A percentile compares a stretch with the other conserved stretches of the same genome.
Evolutionary conservation across 2,888 invertebrate genomes (phyloP).

Genomic region (Drosophila atroscutellata): DNA sequence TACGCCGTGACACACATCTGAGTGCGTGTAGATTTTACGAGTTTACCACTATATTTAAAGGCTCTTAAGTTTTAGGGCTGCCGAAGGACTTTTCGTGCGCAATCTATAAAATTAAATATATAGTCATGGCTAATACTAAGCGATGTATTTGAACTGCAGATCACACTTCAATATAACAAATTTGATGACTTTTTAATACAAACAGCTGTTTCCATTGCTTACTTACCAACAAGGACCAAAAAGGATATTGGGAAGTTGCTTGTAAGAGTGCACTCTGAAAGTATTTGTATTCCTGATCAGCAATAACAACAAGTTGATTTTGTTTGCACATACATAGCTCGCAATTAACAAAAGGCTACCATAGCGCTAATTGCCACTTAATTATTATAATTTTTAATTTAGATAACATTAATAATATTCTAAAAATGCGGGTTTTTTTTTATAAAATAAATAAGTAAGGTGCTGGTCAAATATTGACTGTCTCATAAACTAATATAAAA

Average conservation of each 20-base stretch:
- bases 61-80: slow-evolving; percentile 45
- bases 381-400: neutral
- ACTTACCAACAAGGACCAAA: neutral
- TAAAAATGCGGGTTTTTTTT: neutral
- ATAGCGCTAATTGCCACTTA: neutral
- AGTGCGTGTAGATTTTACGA: slow-evolving; percentile 53
- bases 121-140: slow-evolving; percentile 13
- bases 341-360: neutral
- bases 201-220: slow-evolving; percentile 26
- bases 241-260: neutral
- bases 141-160: slow-evolving; percentile 41
- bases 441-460: neutral
- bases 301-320: neutral
- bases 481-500: slow-evolving; percentile 57
- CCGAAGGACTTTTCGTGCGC: slow-evolving; percentile 16
- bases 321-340: too few species aligned
- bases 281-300: neutral
- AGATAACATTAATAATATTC: neutral
- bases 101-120: slow-evolving; percentile 52
- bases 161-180: slow-evolving; percentile 37
- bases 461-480: slow-evolving; percentile 12
- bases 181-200: slow-evolving; percentile 25
- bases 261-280: neutral
- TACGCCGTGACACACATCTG: slow-evolving; percentile 11
- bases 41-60: slow-evolving; percentile 60